These are phyloP conservation scores for Aleiodes leptofemur DNA, from an alignment of 2,888 invertebrate genomes.

Conservation along the genomic window DNA sequence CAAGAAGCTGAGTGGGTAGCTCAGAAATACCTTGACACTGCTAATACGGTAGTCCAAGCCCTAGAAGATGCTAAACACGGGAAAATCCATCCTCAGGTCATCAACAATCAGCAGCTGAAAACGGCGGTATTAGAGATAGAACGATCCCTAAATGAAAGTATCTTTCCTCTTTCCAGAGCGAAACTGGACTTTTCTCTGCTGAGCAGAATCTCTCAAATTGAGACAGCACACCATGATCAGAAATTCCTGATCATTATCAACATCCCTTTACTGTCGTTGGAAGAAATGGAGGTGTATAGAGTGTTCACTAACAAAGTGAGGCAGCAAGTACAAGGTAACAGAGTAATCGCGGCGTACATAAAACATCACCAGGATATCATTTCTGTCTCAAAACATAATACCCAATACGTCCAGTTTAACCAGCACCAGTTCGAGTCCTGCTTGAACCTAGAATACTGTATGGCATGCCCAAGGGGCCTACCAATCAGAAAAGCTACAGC, in stretches of 20 bases:
- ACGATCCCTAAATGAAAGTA: background rate
- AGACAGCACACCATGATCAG: background rate
- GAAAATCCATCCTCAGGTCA: background rate
- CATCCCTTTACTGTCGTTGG: background rate
- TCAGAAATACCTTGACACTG: background rate
- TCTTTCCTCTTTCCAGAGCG: background rate
- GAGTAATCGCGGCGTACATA: background rate
- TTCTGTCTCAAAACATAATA: background rate
- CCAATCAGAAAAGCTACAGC: background rate
- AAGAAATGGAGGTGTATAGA: background rate
- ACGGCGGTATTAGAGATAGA: background rate
- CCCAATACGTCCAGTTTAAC: background rate
- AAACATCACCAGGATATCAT: background rate
- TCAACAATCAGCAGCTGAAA: background rate
- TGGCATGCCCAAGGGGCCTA: background rate
- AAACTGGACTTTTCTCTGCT: background rate
- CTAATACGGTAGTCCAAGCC: background rate
- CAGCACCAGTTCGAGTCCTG: background rate
- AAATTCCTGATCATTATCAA: background rate
- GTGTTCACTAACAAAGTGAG: background rate
- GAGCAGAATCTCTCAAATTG: background rate
- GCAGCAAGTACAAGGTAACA: background rate
- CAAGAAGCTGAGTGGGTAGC: background rate
- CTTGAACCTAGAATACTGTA: background rate
- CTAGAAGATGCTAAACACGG: background rate